Evolutionary conservation across 37 sponge, comb jelly and placozoan genomes (phyloP).

Genomic region (Ianthella basta): DNA sequence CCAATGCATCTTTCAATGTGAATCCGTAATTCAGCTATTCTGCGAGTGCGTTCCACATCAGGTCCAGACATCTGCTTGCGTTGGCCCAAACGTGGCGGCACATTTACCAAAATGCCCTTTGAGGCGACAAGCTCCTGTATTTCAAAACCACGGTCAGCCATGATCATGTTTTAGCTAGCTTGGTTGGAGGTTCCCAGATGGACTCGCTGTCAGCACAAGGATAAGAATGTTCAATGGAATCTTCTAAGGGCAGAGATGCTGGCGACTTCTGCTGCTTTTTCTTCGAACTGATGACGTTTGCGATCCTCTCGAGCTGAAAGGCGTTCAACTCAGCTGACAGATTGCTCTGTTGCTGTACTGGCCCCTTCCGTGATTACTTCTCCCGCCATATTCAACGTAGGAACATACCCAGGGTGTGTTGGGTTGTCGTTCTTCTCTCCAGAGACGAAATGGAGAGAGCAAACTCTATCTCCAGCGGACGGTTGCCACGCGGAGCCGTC

Average conservation of each 20-base stretch:
- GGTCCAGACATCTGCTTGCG: slow-evolving; percentile 29
- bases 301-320: neutral
- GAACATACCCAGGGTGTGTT: slow-evolving; percentile 2
- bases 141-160: slow-evolving; percentile 47
- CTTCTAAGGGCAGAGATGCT: slow-evolving; percentile 1
- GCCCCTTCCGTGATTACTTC: neutral
- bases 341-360: neutral
- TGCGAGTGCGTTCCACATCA: slow-evolving; percentile 11
- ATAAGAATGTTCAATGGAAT: neutral
- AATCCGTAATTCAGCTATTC: slow-evolving; percentile 39
- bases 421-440: slow-evolving; percentile 19
- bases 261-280: neutral
- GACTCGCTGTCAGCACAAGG: slow-evolving; percentile 2
- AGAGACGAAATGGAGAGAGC: slow-evolving; percentile 22
- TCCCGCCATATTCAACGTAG: slow-evolving; percentile 3
- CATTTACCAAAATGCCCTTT: slow-evolving; percentile 28
- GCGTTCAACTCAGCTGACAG: neutral
- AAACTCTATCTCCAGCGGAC: slow-evolving; percentile 16
- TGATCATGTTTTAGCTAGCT: slow-evolving; percentile 39
- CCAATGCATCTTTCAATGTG: slow-evolving; percentile 38
- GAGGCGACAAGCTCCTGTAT: slow-evolving; percentile 32
- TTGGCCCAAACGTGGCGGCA: slow-evolving; percentile 11
- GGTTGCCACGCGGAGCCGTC: slow-evolving; percentile 2
- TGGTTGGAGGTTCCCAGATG: slow-evolving; percentile 10
- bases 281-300: neutral